Evolutionary conservation across 92 coral and sea anemone species (phyloP).

Genomic region (Zoanthus sociatus): DNA sequence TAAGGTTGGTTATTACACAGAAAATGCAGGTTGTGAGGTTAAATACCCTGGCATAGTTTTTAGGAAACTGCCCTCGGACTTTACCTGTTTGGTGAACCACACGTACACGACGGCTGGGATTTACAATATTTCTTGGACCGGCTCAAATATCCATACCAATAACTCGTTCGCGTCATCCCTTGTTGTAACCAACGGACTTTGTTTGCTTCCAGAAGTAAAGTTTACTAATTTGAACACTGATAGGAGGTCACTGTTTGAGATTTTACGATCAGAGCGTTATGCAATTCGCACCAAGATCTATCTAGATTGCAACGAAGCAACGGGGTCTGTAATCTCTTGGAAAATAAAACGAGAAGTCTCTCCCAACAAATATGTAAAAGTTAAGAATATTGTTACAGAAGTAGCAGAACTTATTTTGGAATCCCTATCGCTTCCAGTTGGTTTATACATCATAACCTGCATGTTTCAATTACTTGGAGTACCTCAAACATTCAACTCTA

Average conservation of each 20-base stretch:
- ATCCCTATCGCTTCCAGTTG: constrained; percentile 12
- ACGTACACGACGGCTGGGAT: constrained; percentile 9
- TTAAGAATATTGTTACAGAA: neutral
- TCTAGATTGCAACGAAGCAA: constrained; percentile 22
- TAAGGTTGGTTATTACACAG: constrained; percentile 15
- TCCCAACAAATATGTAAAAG: neutral
- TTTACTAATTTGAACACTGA: constrained; percentile 30
- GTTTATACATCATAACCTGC: neutral
- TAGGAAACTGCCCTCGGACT: constrained; percentile 1
- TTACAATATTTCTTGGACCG: constrained; percentile 35
- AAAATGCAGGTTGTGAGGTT: neutral
- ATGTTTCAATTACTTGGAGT: constrained; percentile 37
- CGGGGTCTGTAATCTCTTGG: constrained; percentile 25
- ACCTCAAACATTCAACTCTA: constrained; percentile 19
- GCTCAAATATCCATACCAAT: neutral
- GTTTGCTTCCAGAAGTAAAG: constrained; percentile 24
- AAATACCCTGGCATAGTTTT: constrained; percentile 26
- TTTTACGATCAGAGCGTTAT: constrained; percentile 25
- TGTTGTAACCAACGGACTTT: constrained; percentile 6
- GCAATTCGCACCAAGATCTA: constrained; percentile 20
- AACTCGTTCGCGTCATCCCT: constrained; percentile 14
- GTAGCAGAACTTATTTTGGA: neutral
- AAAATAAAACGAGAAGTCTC: constrained; percentile 8
- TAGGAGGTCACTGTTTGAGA: neutral
- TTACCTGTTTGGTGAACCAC: neutral